Conservation (phyloP, 2,888 invertebrate genomes). For the Synergus japonicus region DNA sequence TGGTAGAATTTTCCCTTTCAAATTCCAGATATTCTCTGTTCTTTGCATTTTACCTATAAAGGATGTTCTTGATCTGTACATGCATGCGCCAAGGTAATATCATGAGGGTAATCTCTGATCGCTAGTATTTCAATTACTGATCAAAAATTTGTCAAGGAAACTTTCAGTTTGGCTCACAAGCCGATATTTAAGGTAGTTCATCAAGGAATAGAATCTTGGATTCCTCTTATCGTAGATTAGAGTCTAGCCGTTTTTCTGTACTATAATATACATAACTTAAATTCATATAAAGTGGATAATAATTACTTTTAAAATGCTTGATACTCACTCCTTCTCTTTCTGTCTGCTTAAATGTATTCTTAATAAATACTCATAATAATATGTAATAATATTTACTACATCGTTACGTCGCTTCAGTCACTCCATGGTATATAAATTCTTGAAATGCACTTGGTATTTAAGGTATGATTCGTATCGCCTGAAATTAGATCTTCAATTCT, state of each 20-base stretch:
- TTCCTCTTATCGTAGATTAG: constrained; percentile 49
- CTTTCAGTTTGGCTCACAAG: neutral
- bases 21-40: constrained; percentile 8
- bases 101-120: neutral
- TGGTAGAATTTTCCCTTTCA: neutral
- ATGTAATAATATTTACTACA: neutral
- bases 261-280: constrained; percentile 48
- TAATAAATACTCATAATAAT: constrained; percentile 41
- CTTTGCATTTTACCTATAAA: constrained; percentile 17
- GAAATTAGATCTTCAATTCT: neutral
- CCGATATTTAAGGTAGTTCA: neutral
- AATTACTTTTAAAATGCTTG: constrained; percentile 69
- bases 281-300: constrained; percentile 48
- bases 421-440: neutral
- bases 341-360: constrained; percentile 70
- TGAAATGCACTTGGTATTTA: neutral
- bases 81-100: constrained; percentile 32
- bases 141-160: neutral
- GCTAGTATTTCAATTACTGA: constrained; percentile 4
- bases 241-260: constrained; percentile 28
- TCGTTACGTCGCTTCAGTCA: constrained; percentile 17
- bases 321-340: constrained; percentile 78
- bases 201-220: constrained; percentile 2
- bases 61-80: constrained; percentile 26
- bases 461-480: neutral